These are phyloP conservation scores for Prorops nasuta DNA, from an alignment of 1,140 invertebrate species.

Conservation along the genomic window DNA sequence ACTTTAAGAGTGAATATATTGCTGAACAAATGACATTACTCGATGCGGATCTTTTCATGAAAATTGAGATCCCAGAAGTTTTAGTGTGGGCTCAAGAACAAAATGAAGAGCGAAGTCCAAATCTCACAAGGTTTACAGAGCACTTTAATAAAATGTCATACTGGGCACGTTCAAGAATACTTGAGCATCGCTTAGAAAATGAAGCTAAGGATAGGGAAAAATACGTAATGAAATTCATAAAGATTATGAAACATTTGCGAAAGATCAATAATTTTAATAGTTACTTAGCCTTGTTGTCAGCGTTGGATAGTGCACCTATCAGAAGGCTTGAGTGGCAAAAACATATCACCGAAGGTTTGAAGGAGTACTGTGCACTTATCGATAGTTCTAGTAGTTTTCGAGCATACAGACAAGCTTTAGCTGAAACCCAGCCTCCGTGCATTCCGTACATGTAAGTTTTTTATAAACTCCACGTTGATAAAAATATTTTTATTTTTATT, in stretches of 20 bases:
- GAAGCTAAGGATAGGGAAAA: slow-evolving; percentile 94
- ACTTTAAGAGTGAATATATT: slow-evolving; percentile 89
- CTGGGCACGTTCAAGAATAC: slow-evolving; percentile 68
- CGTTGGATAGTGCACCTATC: slow-evolving; percentile 94
- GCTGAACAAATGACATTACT: slow-evolving; percentile 98
- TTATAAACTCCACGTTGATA: too few species aligned
- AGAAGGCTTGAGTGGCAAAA: slow-evolving; percentile 93
- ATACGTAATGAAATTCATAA: slow-evolving; percentile 95
- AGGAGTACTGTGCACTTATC: slow-evolving; percentile 93
- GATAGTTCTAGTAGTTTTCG: slow-evolving; percentile 95
- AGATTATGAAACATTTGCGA: slow-evolving; percentile 96
- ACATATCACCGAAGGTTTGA: slow-evolving; percentile 86
- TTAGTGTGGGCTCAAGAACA: slow-evolving; percentile 96
- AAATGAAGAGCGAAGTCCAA: slow-evolving; percentile 93
- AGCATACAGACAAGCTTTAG: slow-evolving; percentile 89
- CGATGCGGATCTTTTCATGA: slow-evolving; percentile 93
- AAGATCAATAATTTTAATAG: slow-evolving; percentile 99
- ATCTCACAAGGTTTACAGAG: slow-evolving; percentile 95
- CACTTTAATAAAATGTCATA: slow-evolving; percentile 99
- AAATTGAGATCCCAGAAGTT: slow-evolving; percentile 96
- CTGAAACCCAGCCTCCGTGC: slow-evolving; percentile 93
- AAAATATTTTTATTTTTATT: not conserved
- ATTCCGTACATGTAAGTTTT: slow-evolving; percentile 94
- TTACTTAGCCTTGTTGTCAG: slow-evolving; percentile 93
- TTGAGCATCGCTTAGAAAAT: slow-evolving; percentile 70